A percentile compares a stretch with the other conserved stretches of the same genome.
phyloP scores from a whole-genome alignment of 1,140 invertebrate species.

The Sesamia nonagrioides region DNA sequence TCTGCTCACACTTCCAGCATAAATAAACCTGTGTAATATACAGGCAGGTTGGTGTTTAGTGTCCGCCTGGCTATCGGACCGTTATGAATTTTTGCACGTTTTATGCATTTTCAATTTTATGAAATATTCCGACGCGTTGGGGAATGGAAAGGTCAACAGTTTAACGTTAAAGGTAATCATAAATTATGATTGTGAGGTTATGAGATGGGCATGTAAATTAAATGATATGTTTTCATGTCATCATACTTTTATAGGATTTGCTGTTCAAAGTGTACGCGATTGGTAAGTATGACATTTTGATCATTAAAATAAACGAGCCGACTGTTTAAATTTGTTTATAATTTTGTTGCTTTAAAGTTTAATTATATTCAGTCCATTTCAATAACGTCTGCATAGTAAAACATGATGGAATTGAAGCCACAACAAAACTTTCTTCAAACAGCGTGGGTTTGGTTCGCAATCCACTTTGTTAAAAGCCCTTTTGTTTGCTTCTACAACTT shows the following conservation, averaged over 20 bases:
- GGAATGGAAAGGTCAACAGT: slow-evolving; percentile 12
- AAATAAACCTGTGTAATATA: background rate
- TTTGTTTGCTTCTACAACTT: slow-evolving; percentile 7
- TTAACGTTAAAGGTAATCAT: slow-evolving; percentile 12
- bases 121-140: slow-evolving; percentile 8
- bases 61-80: background rate
- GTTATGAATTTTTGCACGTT: background rate
- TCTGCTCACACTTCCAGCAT: background rate
- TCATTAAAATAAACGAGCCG: background rate
- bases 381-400: background rate
- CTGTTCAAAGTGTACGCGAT: background rate
- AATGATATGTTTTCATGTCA: background rate
- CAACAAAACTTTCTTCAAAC: slow-evolving; percentile 25
- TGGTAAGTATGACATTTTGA: background rate
- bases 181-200: slow-evolving; percentile 1
- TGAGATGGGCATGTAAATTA: slow-evolving; percentile 9
- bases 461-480: slow-evolving; percentile 27
- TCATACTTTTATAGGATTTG: background rate
- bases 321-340: background rate
- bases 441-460: background rate
- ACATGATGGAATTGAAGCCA: slow-evolving; percentile 14
- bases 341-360: background rate
- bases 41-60: background rate
- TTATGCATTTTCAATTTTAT: background rate
- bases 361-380: slow-evolving; percentile 2